Evolutionary conservation across 1,140 invertebrate genomes (phyloP).

Genomic region (Penaeus vannamei): DNA sequence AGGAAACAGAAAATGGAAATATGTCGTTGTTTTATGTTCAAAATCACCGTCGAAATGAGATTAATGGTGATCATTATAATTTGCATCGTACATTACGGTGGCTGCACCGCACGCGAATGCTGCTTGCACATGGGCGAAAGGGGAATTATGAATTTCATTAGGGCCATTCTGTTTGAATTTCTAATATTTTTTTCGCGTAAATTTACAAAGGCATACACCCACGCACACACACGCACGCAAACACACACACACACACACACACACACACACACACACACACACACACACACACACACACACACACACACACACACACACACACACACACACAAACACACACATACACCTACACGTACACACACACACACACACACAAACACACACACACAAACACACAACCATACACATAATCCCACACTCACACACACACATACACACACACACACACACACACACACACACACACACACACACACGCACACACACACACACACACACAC

Average conservation of each 20-base stretch:
- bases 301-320: not conserved
- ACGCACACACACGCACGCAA: not conserved
- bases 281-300: not conserved
- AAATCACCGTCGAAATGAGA: no score
- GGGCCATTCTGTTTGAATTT: no score
- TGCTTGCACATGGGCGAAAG: no score
- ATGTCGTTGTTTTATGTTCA: no score
- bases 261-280: not conserved
- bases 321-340: conserved; percentile 1
- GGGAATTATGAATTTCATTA: no score
- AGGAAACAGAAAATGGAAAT: no score
- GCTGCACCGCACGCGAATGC: no score
- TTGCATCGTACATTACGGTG: no score
- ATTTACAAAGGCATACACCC: not conserved
- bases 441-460: not conserved
- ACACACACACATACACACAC: not conserved
- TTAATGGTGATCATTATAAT: no score
- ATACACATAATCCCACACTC: not conserved
- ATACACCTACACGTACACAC: not conserved
- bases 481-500: no score
- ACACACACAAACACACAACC: not conserved
- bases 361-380: not conserved
- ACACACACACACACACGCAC: no score
- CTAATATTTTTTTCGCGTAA: no score
- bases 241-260: not conserved